A percentile compares a stretch with the other conserved stretches of the same genome.
Conservation (phyloP, 2,113 vertebrate genomes). For the Thryonomys swinderianus region DNA sequence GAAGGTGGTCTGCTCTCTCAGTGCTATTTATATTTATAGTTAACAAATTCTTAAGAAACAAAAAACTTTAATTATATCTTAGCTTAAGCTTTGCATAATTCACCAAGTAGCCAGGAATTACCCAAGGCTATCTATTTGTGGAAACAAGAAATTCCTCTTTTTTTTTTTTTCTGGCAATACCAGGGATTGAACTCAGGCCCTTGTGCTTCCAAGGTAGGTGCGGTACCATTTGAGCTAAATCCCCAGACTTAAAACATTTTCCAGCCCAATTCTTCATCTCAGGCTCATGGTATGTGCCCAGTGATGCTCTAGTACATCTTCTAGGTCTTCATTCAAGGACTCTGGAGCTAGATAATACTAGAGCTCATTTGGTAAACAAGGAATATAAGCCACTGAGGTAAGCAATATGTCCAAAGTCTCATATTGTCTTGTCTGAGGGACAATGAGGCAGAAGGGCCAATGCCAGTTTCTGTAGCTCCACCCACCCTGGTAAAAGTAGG, state of each 20-base stretch:
- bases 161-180: no score
- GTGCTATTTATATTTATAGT: background rate
- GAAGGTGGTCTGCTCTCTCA: no score
- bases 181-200: no score
- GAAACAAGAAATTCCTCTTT: background rate
- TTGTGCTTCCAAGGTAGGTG: no score
- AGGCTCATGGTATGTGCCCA: background rate
- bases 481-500: background rate
- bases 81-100: slow-evolving; percentile 25
- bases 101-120: background rate
- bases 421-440: background rate
- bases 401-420: background rate
- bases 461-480: background rate
- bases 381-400: background rate
- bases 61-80: background rate
- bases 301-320: background rate
- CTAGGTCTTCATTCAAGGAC: background rate
- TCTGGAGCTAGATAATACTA: background rate
- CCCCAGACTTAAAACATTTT: background rate
- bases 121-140: background rate
- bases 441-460: background rate
- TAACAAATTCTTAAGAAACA: slow-evolving; percentile 14
- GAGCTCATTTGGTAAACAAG: background rate
- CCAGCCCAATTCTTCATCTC: background rate
- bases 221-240: no score